Conservation (phyloP, 2,797 vertebrate species). For the Bucorvus abyssinicus region DNA sequence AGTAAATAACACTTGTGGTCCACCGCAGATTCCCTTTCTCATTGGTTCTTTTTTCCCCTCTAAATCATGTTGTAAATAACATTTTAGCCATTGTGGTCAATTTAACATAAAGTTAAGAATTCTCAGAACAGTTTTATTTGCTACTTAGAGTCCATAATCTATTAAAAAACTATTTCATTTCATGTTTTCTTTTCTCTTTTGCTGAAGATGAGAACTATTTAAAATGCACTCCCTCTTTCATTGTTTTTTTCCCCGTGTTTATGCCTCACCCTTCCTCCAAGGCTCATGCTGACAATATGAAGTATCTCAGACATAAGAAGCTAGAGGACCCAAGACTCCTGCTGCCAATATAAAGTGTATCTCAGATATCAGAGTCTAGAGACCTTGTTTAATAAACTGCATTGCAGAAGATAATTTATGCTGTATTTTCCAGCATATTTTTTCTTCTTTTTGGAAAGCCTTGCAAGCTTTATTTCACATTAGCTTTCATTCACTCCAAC, state of each 20-base stretch:
- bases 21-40: not conserved
- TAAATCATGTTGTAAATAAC: not conserved
- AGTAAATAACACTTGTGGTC: not conserved
- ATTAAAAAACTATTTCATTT: conserved; percentile 12
- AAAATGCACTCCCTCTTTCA: not conserved
- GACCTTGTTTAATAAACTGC: conserved; percentile 12
- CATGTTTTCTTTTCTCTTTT: conserved; percentile 13
- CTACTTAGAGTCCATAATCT: not conserved
- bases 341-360: not conserved
- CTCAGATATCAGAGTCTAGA: not conserved
- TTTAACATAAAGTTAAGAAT: not conserved
- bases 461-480: not conserved
- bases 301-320: not conserved
- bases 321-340: not conserved
- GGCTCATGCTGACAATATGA: not conserved
- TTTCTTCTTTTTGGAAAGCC: not conserved
- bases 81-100: not conserved
- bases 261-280: not conserved
- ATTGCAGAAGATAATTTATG: not conserved
- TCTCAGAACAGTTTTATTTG: not conserved
- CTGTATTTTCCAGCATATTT: not conserved
- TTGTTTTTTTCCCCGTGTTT: not conserved
- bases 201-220: conserved; percentile 26
- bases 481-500: not conserved
- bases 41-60: not conserved